These are phyloP conservation scores for Limonius californicus DNA, from an alignment of 1,140 invertebrate genomes.

Conservation along the genomic window DNA sequence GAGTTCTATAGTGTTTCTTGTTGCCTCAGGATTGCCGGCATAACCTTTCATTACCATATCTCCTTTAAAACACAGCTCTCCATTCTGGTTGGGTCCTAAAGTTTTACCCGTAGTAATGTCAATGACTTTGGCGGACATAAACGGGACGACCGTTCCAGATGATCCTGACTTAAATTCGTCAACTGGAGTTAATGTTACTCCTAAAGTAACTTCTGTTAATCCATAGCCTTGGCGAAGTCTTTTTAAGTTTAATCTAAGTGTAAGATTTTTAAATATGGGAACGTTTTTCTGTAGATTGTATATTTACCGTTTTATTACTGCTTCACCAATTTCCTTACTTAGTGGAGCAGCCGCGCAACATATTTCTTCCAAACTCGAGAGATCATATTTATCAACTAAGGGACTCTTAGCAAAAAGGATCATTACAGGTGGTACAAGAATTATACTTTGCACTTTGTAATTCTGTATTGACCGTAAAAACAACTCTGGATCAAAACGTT, in stretches of 20 bases:
- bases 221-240: slow-evolving; percentile 58
- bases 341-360: slow-evolving; percentile 51
- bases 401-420: not conserved
- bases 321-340: slow-evolving; percentile 32
- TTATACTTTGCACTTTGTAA: not conserved
- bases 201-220: slow-evolving; percentile 48
- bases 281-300: not conserved
- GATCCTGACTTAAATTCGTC: not conserved
- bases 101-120: slow-evolving; percentile 58
- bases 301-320: not conserved
- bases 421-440: not conserved
- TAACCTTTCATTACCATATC: slow-evolving; percentile 64
- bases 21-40: slow-evolving; percentile 65
- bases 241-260: not conserved
- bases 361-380: slow-evolving; percentile 45
- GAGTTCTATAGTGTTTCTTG: slow-evolving; percentile 60
- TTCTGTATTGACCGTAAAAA: not conserved
- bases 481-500: slow-evolving; percentile 1
- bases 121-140: slow-evolving; percentile 49
- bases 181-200: not conserved
- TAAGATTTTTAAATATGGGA: too few relatives aligned
- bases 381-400: slow-evolving; percentile 42
- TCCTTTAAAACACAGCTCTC: slow-evolving; percentile 69
- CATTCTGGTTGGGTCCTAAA: slow-evolving; percentile 57
- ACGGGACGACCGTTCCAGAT: not conserved